phyloP scores from a whole-genome alignment of 2,888 invertebrate species.

The Melieria omissa region DNA sequence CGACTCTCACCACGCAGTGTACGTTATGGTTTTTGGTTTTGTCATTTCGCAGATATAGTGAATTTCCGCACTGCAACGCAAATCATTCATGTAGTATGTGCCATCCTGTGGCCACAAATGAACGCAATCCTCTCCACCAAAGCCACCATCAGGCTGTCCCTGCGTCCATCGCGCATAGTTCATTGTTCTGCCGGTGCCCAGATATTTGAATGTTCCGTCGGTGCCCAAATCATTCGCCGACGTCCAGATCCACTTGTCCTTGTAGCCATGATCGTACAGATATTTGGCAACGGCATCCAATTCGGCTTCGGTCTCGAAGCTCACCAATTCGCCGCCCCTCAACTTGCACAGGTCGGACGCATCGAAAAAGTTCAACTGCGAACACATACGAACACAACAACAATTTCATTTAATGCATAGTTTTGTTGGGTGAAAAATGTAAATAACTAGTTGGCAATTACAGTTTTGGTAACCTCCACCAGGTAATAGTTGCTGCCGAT shows the following conservation, averaged over 20 bases:
- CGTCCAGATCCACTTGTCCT: background rate
- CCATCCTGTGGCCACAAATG: background rate
- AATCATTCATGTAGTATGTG: constrained; percentile 7
- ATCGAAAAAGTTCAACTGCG: background rate
- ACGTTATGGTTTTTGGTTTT: constrained; percentile 1
- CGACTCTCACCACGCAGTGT: background rate
- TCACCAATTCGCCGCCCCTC: background rate
- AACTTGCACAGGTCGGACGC: background rate
- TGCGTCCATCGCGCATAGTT: constrained; percentile 8
- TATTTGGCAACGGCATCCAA: background rate
- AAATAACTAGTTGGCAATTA: too few relatives aligned
- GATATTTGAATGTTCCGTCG: background rate
- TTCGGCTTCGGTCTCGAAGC: background rate
- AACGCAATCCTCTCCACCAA: constrained; percentile 21
- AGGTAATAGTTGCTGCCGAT: too few relatives aligned
- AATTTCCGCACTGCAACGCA: background rate
- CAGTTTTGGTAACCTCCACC: too few relatives aligned
- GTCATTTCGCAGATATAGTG: constrained; percentile 13
- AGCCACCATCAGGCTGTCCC: constrained; percentile 10
- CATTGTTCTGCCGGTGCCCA: constrained; percentile 1
- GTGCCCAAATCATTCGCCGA: constrained; percentile 8
- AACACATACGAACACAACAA: too few relatives aligned
- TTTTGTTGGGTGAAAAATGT: too few relatives aligned
- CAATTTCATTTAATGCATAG: too few relatives aligned
- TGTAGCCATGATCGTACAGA: background rate